Conservation (phyloP, 2,113 vertebrate species). For the Smithornis capensis region DNA sequence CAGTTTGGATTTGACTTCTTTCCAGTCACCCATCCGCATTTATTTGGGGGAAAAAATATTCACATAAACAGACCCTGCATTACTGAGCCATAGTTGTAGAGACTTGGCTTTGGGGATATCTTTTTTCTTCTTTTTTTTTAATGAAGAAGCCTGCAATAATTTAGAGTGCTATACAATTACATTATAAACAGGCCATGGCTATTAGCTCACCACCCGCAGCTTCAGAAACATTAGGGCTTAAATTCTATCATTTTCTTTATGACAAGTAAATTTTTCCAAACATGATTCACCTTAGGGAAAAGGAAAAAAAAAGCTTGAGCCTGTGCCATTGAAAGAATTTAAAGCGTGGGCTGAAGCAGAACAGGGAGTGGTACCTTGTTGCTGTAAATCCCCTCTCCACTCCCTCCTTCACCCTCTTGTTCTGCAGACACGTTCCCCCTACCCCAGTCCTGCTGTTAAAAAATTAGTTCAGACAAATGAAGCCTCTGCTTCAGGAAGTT, state of each 20-base stretch:
- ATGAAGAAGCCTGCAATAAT: not conserved
- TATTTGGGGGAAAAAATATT: not conserved
- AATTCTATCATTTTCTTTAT: not conserved
- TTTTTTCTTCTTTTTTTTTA: not conserved
- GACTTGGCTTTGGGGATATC: not conserved
- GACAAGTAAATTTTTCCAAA: constrained; percentile 22
- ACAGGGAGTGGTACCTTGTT: constrained; percentile 32
- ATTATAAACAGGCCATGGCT: not conserved
- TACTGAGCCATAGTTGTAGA: not conserved
- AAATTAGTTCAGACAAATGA: not conserved
- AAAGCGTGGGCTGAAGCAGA: constrained; percentile 16
- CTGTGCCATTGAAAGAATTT: constrained; percentile 24
- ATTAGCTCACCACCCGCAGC: not conserved
- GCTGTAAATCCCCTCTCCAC: not conserved
- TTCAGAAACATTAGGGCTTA: not conserved
- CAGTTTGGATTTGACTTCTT: not conserved
- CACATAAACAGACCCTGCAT: not conserved
- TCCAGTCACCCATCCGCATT: not conserved
- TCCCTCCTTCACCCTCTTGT: not conserved
- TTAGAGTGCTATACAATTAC: not conserved
- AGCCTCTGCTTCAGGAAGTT: not conserved
- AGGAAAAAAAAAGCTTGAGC: not conserved
- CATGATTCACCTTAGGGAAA: not conserved
- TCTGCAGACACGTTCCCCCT: not conserved
- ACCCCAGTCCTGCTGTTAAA: not conserved